Evolutionary conservation across 2,113 vertebrate species (phyloP), one percentile per base, ranked within the genome.

Genomic region (Odontesthes bonariensis): DNA sequence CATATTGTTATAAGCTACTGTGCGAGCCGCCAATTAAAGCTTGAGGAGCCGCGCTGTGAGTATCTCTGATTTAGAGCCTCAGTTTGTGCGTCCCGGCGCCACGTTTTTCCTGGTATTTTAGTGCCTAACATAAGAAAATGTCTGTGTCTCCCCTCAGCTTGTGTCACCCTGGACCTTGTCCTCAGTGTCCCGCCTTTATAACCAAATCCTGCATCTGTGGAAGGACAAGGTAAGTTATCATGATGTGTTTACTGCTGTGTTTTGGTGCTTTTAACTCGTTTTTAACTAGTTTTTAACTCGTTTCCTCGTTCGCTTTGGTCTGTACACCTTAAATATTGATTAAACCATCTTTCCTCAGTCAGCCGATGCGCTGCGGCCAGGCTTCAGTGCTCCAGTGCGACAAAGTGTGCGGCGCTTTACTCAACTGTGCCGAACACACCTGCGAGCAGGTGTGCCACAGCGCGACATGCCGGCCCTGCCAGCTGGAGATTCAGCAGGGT

Each of bases 151-250:
- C 20, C 16, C 72, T 51, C 77, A 99, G 98, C 62, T 93, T 99
- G 19, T 99, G 98, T 87, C 98, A 99, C 75, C 98, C 98, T 71
- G 98, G 98, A 84, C 98, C 98, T 73, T 99, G 98, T 84, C 98
- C 98, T 55, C 96, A 96, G 0, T 99, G 98, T 82, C 98, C 98
- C 75, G 97, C 98, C 40, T 97, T 96, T 91, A 89, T 96, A 66
- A 98, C 94, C 47, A 99, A 97, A 91, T 93, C 96, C 40, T 99
- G 98, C 74, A 88, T 96, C 93, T 99, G 98, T 90, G 95, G 96
- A 63, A 96, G 88, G 75, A 99, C 94, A 66, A 98, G 97, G 98
- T 99, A 92, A 35, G 7, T 51, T 1, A 42, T 22, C 16, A 3
- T n/a, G 4, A 8, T 65, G 6, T 33, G 13, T 69, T 75, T 35